Conservation (phyloP, 2,888 invertebrate genomes). For the Barypeithes pellucidus region DNA sequence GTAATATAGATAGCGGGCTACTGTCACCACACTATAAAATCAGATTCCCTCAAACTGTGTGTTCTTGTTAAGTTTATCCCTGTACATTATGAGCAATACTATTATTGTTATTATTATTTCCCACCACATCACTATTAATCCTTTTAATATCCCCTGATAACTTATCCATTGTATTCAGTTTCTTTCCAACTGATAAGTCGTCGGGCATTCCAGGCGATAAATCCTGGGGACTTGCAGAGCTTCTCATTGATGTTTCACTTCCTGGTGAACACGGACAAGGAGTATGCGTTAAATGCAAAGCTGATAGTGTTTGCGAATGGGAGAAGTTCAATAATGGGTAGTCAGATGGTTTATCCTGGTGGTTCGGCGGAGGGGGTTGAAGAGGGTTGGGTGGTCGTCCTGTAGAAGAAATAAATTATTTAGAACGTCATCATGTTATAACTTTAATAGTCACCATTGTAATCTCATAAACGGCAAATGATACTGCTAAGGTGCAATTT, state of each 20-base stretch:
- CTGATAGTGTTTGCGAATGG: constrained; percentile 55
- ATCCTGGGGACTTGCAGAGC: constrained; percentile 64
- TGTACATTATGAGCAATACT: constrained; percentile 25
- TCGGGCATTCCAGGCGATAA: constrained; percentile 68
- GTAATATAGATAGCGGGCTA: too few relatives aligned
- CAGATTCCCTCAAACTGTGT: too few relatives aligned
- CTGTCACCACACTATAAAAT: too few relatives aligned
- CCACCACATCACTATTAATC: background rate
- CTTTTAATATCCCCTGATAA: background rate
- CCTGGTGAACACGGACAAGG: constrained; percentile 67
- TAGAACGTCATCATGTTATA: too few relatives aligned
- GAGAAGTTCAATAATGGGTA: constrained; percentile 62
- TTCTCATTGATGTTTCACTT: constrained; percentile 60
- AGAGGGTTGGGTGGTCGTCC: constrained; percentile 57
- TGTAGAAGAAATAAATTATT: too few relatives aligned
- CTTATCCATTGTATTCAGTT: constrained; percentile 16
- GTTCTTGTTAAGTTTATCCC: too few relatives aligned
- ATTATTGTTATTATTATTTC: constrained; percentile 35
- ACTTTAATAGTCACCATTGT: too few relatives aligned
- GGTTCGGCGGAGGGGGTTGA: constrained; percentile 56
- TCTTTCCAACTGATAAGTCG: constrained; percentile 65
- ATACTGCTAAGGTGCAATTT: too few relatives aligned
- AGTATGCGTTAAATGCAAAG: constrained; percentile 33
- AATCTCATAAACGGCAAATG: too few relatives aligned
- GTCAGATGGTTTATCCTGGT: constrained; percentile 58